phyloP scores from a whole-genome alignment of 1,140 invertebrate genomes.

The Cotesia chilonis region DNA sequence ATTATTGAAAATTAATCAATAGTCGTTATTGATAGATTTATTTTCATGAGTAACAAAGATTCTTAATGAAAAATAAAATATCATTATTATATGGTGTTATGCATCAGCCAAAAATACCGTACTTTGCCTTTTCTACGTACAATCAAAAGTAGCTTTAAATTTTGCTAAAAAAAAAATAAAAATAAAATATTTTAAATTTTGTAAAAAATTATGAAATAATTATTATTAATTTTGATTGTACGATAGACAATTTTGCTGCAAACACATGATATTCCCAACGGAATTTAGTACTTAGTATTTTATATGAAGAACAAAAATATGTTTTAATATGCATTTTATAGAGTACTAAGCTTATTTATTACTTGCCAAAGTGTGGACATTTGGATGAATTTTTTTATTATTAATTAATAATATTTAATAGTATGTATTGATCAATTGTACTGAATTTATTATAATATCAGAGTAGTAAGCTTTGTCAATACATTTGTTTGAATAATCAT shows the following conservation, averaged over 20 bases:
- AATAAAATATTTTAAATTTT: neutral
- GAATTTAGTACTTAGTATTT: neutral
- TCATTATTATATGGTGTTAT: slow-evolving; percentile 4
- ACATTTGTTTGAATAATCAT: too few species aligned
- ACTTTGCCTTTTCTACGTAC: slow-evolving; percentile 42
- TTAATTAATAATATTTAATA: neutral
- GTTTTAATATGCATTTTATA: slow-evolving; percentile 2
- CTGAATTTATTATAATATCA: too few species aligned
- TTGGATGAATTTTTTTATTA: too few species aligned
- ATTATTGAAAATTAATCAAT: neutral
- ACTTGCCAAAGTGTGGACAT: slow-evolving; percentile 25
- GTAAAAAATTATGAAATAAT: neutral
- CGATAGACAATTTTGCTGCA: slow-evolving; percentile 2
- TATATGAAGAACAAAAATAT: neutral
- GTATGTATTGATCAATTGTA: slow-evolving; percentile 2
- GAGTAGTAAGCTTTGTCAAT: too few species aligned
- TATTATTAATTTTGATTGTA: neutral
- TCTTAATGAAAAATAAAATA: slow-evolving; percentile 6
- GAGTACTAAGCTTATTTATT: slow-evolving; percentile 23
- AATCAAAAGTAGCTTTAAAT: slow-evolving; percentile 38
- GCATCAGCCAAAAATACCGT: slow-evolving; percentile 26
- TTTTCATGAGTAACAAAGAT: neutral
- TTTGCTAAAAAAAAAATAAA: slow-evolving; percentile 10
- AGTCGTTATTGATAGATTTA: neutral
- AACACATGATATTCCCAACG: slow-evolving; percentile 7